Evolutionary conservation across 2,797 vertebrate species (phyloP).

Genomic region (Vespertilio murinus): DNA sequence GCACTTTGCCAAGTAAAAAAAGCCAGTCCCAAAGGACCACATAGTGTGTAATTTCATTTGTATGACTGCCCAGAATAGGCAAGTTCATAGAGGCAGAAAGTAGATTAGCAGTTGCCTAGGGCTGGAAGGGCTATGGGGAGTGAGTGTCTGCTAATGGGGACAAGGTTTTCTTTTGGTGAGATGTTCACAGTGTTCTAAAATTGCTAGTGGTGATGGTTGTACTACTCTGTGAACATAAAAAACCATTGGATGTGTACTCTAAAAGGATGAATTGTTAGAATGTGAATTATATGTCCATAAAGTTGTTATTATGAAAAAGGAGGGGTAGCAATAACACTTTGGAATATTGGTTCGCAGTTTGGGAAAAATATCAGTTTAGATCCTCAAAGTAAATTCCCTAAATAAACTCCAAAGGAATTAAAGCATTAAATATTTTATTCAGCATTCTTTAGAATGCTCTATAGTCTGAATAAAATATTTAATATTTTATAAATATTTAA

Average conservation of each 20-base stretch:
- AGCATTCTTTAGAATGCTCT: too few relatives aligned
- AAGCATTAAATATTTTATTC: background rate
- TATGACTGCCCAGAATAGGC: background rate
- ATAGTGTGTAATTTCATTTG: background rate
- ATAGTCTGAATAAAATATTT: too few relatives aligned
- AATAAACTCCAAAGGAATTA: background rate
- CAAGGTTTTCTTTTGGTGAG: background rate
- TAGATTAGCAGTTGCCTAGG: background rate
- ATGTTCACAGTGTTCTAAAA: background rate
- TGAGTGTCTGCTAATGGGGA: background rate
- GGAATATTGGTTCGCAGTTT: background rate
- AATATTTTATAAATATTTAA: too few relatives aligned
- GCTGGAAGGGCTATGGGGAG: background rate
- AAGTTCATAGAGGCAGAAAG: background rate
- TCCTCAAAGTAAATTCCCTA: background rate
- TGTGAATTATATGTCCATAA: background rate
- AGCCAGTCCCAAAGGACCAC: background rate
- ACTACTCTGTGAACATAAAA: background rate
- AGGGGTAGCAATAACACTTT: background rate
- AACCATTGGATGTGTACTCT: background rate
- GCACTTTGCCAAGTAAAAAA: background rate
- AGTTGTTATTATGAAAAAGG: background rate
- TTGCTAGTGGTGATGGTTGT: background rate
- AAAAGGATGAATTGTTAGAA: background rate
- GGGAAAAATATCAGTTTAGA: background rate